These are phyloP conservation scores for Tychaedon coryphoeus DNA, from an alignment of 2,113 vertebrate species.

Conservation along the genomic window DNA sequence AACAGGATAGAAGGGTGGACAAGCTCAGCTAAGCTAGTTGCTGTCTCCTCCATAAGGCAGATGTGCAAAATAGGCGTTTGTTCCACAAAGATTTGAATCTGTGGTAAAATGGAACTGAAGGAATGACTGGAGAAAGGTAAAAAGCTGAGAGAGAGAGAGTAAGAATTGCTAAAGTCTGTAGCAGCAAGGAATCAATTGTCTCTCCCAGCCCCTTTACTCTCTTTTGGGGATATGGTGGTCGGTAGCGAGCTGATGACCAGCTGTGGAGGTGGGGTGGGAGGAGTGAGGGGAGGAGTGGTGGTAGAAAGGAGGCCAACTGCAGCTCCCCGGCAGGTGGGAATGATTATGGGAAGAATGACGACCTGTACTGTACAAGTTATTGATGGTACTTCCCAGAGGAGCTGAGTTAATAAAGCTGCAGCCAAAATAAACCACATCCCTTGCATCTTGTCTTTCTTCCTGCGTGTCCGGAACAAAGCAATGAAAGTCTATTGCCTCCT, in stretches of 20 bases:
- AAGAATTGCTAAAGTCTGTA: background rate
- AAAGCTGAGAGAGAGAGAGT: background rate
- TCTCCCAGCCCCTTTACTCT: background rate
- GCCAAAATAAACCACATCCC: conserved; percentile 56
- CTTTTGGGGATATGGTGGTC: background rate
- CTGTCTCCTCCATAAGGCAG: background rate
- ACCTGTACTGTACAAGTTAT: conserved; percentile 45
- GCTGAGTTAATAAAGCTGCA: conserved; percentile 53
- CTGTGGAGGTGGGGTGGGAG: background rate
- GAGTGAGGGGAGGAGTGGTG: background rate
- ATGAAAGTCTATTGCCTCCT: background rate
- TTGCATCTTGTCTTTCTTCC: conserved; percentile 49
- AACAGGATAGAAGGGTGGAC: background rate
- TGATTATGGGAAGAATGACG: conserved; percentile 54
- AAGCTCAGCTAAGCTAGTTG: background rate
- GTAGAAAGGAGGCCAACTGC: background rate
- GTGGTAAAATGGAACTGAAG: background rate
- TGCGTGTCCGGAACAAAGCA: background rate
- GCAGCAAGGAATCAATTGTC: background rate
- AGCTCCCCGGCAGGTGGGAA: conserved; percentile 39
- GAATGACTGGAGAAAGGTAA: background rate
- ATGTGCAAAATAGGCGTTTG: background rate
- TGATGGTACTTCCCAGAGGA: conserved; percentile 43
- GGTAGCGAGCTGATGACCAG: background rate
- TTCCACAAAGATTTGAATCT: background rate